A percentile compares a stretch with the other conserved stretches of the same genome.
phyloP scores from a whole-genome alignment of 2,888 invertebrate genomes.

The Andrena chrysosceles region DNA sequence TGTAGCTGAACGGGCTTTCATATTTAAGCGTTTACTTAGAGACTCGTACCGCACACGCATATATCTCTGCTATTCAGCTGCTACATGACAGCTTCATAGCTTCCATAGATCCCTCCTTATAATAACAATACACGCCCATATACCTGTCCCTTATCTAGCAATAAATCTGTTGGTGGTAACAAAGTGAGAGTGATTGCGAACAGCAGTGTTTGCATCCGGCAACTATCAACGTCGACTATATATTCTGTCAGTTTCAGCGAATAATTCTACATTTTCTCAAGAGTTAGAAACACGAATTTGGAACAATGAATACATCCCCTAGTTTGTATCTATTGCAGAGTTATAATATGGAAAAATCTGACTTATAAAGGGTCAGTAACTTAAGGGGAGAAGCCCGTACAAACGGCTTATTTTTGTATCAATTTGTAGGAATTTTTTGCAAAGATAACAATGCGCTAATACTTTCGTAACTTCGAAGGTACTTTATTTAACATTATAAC shows the following conservation, averaged over 20 bases:
- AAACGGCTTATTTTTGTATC: no score
- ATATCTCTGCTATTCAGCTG: conserved; percentile 37
- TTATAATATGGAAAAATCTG: no score
- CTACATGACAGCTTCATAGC: conserved; percentile 56
- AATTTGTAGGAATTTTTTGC: no score
- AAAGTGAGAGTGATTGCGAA: conserved; percentile 72
- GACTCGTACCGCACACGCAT: conserved; percentile 31
- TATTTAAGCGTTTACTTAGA: conserved; percentile 56
- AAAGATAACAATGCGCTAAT: no score
- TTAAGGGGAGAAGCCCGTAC: no score
- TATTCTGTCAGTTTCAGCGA: not conserved
- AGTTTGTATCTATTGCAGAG: no score
- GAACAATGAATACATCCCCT: not conserved
- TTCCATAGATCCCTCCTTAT: conserved; percentile 53
- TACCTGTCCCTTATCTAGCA: conserved; percentile 33
- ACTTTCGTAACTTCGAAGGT: no score
- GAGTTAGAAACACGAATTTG: not conserved
- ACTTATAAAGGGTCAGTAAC: no score
- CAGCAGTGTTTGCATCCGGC: conserved; percentile 35
- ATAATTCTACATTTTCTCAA: not conserved
- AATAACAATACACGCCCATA: conserved; percentile 51
- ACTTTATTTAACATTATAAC: no score
- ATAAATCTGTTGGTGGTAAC: conserved; percentile 68
- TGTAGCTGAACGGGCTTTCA: conserved; percentile 69
- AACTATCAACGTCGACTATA: not conserved